phyloP scores from a whole-genome alignment of 2,113 vertebrate genomes.

The Microtus ochrogaster region DNA sequence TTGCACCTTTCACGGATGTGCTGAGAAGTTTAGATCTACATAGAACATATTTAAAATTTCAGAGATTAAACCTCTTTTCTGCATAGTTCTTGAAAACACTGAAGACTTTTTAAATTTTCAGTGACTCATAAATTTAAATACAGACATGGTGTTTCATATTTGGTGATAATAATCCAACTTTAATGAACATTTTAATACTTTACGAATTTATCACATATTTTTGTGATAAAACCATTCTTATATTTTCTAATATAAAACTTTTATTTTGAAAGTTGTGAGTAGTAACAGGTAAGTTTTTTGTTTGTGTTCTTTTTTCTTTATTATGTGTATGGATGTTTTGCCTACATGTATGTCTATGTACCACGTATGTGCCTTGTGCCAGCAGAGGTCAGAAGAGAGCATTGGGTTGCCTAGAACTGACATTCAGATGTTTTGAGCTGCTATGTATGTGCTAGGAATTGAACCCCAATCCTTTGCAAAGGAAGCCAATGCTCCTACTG shows the following conservation, averaged over 20 bases:
- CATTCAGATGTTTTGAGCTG: no score
- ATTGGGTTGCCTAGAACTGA: no score
- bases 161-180: not conserved
- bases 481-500: no score
- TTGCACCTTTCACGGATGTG: not conserved
- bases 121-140: conserved; percentile 53
- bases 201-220: not conserved
- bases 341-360: no score
- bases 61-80: conserved; percentile 31
- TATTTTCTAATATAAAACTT: conserved; percentile 3
- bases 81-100: conserved; percentile 1
- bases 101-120: conserved; percentile 6
- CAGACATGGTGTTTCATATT: not conserved
- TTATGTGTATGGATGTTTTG: not conserved
- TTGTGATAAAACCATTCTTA: conserved; percentile 1
- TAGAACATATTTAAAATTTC: conserved; percentile 22
- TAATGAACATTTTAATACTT: conserved; percentile 10
- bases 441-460: no score
- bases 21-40: not conserved
- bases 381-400: no score
- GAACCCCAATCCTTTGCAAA: no score
- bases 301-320: not conserved
- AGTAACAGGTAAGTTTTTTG: not conserved
- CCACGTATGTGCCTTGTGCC: no score
- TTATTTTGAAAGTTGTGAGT: not conserved